Evolutionary conservation across 2,888 invertebrate species (phyloP).

Genomic region (Polia nebulosa): DNA sequence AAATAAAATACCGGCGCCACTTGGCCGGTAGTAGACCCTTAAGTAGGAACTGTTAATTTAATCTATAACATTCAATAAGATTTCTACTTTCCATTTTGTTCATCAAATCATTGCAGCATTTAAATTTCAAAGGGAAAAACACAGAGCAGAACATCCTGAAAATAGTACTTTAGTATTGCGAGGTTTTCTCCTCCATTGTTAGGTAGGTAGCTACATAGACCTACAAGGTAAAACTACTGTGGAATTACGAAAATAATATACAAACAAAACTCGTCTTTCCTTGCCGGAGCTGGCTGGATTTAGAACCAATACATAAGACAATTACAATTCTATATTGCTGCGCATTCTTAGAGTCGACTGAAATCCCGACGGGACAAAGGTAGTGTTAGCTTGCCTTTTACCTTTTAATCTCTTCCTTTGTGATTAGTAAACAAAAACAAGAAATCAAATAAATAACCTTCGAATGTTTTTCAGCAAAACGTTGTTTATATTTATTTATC

Average conservation of each 20-base stretch:
- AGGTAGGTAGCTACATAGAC: too few relatives aligned
- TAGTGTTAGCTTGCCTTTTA: neutral
- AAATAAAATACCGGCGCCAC: too few relatives aligned
- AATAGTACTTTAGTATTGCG: neutral
- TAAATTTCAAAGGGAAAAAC: neutral
- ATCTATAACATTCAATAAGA: neutral
- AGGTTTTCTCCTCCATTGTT: neutral
- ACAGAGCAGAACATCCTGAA: neutral
- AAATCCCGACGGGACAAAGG: too few relatives aligned
- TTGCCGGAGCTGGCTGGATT: too few relatives aligned
- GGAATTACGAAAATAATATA: neutral
- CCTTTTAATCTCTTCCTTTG: too few relatives aligned
- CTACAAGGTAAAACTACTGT: neutral
- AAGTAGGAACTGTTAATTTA: neutral
- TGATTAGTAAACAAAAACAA: neutral
- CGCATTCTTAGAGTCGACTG: too few relatives aligned
- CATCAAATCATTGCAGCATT: neutral
- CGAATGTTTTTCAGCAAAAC: slow-evolving; percentile 9
- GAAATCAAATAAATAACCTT: neutral
- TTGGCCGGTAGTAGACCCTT: too few relatives aligned
- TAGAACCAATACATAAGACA: neutral
- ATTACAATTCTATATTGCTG: neutral
- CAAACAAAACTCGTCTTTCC: neutral
- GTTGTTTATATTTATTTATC: too few relatives aligned
- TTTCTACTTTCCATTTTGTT: neutral